Evolutionary conservation across 2,888 invertebrate genomes (phyloP), one percentile per base, ranked within the genome.

Genomic region (Syritta pipiens): DNA sequence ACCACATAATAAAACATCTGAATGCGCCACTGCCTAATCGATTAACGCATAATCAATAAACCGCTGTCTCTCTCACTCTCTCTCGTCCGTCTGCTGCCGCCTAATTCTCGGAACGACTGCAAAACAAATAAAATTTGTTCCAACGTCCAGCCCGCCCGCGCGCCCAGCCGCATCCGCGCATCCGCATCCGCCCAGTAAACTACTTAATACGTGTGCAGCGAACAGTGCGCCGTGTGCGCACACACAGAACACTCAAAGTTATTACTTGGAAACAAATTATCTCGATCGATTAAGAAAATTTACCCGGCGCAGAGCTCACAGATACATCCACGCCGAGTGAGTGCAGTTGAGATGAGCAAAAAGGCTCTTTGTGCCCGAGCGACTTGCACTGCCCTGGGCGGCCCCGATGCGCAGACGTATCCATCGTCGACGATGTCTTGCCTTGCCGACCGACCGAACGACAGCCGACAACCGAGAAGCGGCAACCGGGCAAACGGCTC

Each of bases 231-330:
- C n/a, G 37, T 37, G 37, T 48, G 48, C 30, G 46, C 53, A 40
- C 65, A 59, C 26, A 59, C 37, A 77, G 22, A 53, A 24, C 65
- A 72, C 71, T 72, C 65, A 67, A 79, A 67, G 60, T 79, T 79
- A 79, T 72, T 79, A 79, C 77, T 72, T 79, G 77, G 77, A 79
- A 79, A 67, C 67, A 79, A 79, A 79, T 72, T 79, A 79, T 79
- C 67, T 72, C 72, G 72, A 79, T 79, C 72, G 77, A 79, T 79
- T 79, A 79, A 72, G 60, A 72, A 72, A 79, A 79, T 72, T 79
- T 46, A 40, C 55, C 7, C 65, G 37, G 40, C 30, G 35, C 40
- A 63, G 22, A 22, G 24, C 17, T 28, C 57, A 53, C 32, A 71
- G 49, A 65, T 65, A 59, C 51, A 51, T 44, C 44, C 40, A 28